A percentile compares a stretch with the other conserved stretches of the same genome.
These are phyloP conservation scores for Ondatra zibethicus DNA, from an alignment of 2,113 vertebrate genomes.

Conservation along the genomic window DNA sequence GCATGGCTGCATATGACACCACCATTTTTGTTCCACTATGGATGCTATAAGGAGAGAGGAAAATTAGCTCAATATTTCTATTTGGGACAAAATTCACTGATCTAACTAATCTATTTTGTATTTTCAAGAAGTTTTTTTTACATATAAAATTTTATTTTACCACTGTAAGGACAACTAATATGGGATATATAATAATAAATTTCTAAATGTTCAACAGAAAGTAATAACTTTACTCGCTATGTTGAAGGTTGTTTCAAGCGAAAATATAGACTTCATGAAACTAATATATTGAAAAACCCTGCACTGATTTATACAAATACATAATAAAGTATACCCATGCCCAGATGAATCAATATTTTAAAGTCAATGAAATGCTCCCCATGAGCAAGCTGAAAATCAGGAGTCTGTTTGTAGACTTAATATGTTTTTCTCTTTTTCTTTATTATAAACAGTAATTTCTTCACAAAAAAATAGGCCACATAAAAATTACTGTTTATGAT, in stretches of 20 bases:
- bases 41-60: constrained; percentile 88
- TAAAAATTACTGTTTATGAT: constrained; percentile 35
- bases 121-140: background rate
- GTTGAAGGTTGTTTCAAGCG: background rate
- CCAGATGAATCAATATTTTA: constrained; percentile 25
- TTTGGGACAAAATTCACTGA: background rate
- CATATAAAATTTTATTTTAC: background rate
- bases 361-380: background rate
- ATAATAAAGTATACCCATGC: background rate
- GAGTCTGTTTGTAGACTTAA: background rate
- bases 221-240: background rate
- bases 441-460: background rate
- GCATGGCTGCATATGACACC: constrained; percentile 99
- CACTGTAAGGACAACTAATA: background rate
- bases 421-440: background rate
- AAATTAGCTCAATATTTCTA: background rate
- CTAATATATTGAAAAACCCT: background rate
- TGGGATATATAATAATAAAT: background rate
- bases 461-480: background rate
- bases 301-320: background rate
- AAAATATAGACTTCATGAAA: constrained; percentile 13
- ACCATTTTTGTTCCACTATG: constrained; percentile 99
- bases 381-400: constrained; percentile 26
- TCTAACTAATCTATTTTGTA: background rate
- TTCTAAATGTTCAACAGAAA: background rate